phyloP scores from a whole-genome alignment of 2,113 vertebrate species.

The Pedetes capensis region DNA sequence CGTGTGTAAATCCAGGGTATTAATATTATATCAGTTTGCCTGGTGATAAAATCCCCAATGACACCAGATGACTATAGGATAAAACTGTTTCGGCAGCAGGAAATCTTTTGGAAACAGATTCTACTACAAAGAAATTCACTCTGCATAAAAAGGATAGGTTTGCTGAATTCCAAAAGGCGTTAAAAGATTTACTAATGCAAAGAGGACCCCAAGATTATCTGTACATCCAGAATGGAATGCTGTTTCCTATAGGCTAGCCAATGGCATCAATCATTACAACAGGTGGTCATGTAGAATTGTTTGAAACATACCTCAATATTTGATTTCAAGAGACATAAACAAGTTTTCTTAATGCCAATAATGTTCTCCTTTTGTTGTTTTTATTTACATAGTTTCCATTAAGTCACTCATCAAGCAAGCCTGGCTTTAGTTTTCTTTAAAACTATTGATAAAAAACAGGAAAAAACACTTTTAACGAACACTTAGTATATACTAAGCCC shows the following conservation, averaged over 20 bases:
- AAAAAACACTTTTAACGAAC: background rate
- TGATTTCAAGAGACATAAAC: background rate
- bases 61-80: background rate
- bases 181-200: background rate
- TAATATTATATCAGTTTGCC: constrained; percentile 34
- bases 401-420: background rate
- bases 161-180: background rate
- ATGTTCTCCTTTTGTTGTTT: background rate
- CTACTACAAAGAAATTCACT: constrained; percentile 34
- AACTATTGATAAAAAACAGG: background rate
- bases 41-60: background rate
- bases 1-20: constrained; percentile 37
- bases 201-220: background rate
- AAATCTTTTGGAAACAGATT: constrained; percentile 64
- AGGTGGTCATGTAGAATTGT: background rate
- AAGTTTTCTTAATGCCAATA: background rate
- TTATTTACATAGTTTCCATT: background rate
- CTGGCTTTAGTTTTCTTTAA: background rate
- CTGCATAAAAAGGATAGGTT: constrained; percentile 16
- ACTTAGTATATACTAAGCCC: background rate
- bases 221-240: background rate
- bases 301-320: background rate
- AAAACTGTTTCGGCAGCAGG: constrained; percentile 42
- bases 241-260: background rate
- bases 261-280: background rate